Base-by-base conservation (phyloP, 2,113 vertebrate species). In the Hemichromis elongatus region DNA sequence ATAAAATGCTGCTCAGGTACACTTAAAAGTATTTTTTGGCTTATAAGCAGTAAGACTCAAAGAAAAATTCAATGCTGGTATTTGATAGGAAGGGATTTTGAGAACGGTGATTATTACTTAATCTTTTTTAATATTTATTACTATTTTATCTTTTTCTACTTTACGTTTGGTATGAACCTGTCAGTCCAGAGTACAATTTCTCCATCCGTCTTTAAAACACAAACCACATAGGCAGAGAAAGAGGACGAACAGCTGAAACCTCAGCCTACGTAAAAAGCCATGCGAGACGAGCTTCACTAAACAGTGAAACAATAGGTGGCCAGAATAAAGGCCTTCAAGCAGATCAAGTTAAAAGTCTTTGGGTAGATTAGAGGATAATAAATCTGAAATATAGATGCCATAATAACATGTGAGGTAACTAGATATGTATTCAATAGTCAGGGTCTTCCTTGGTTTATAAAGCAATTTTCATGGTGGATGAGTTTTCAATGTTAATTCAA, bases 341-440 rank as follows among this genome's bases (percentile, higher is more conserved):
- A 91, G 89, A 91, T 93, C 88, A 91, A 90, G 89, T 89, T 92
- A 78, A 93, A 94, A 89, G 91, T 89, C 87, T 83, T 33, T 35
- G 45, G 53, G 26, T 82, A 77, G 63, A 89, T 70, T 47, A 47
- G 37, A 61, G 56, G 54, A 35, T 37, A 56, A 87, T 92, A 89
- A 84, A 90, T 90, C 68, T 81, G 24, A 89, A 82, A 82, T 81
- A 61, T 12, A 77, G 40, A 85, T 77, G 53, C 89, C 28, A 63
- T 77, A 80, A 81, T 77, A 88, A 37, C 57, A 53, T 68, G n/a
- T 77, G 35, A 85, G 56, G 86, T 66, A 89, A 90, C 54, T 21
- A 61, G 83, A 91, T 88, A 70, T 59, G 9, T 54, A 87, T 88
- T 75, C 81, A 84, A 84, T 80, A 61, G 73, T 85, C 28, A 12